phyloP scores from a whole-genome alignment of 30 jellyfish, hydroid and myxozoan species.

The Clytia hemisphaerica region DNA sequence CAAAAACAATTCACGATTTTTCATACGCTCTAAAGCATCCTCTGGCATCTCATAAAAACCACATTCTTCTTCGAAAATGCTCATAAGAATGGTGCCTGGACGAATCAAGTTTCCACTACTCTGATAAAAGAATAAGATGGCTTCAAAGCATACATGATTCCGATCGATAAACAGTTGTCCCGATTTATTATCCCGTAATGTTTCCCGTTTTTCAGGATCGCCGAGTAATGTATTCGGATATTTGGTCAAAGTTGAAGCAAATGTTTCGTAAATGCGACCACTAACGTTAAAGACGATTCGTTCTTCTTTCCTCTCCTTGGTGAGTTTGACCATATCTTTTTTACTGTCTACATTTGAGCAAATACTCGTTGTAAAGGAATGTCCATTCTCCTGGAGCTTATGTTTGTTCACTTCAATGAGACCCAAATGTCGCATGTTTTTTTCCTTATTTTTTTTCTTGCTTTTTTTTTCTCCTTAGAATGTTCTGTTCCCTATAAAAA shows the following conservation, averaged over 20 bases:
- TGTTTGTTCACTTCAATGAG: no score
- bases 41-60: conserved; percentile 14
- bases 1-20: background rate
- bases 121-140: conserved; percentile 30
- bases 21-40: conserved; percentile 12
- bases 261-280: conserved; percentile 24
- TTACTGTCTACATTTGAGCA: no score
- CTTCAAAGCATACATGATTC: conserved; percentile 31
- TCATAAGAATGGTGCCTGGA: conserved; percentile 16
- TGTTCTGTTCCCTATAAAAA: no score
- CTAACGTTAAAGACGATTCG: conserved; percentile 14
- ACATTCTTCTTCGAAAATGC: conserved; percentile 27
- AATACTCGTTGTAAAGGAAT: no score
- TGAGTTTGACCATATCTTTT: no score
- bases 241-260: conserved; percentile 15
- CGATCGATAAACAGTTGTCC: background rate
- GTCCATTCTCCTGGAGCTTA: no score
- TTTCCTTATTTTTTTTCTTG: no score
- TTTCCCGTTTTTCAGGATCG: background rate
- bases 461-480: no score
- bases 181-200: background rate
- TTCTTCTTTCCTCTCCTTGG: no score
- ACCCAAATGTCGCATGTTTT: no score
- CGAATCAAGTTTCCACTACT: conserved; percentile 16
- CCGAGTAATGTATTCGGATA: conserved; percentile 33